Conservation (phyloP, 35 echinoderm and acorn worm genomes). For the Holothuria glaberrima region DNA sequence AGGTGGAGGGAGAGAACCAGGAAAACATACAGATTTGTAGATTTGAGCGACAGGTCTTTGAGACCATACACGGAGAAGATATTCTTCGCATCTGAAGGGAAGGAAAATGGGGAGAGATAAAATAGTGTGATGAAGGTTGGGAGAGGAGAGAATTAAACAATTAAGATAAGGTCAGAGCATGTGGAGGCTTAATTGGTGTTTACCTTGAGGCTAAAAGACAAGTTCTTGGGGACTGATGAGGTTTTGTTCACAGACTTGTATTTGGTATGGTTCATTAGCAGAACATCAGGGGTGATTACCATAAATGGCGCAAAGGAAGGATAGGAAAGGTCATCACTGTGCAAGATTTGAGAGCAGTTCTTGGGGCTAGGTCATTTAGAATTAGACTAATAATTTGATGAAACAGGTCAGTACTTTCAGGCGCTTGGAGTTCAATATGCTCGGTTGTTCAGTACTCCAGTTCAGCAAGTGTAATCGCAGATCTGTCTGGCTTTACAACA, state of each 20-base stretch:
- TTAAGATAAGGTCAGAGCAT: constrained; percentile 44
- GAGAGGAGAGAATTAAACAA: constrained; percentile 31
- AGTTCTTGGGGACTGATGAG: background rate
- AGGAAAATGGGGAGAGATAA: too few relatives aligned
- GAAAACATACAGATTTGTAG: background rate
- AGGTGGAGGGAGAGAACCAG: too few relatives aligned
- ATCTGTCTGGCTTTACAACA: too few relatives aligned
- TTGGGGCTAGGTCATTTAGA: too few relatives aligned
- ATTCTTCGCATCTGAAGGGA: too few relatives aligned
- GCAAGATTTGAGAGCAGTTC: background rate
- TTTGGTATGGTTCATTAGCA: constrained; percentile 5
- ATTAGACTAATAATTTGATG: too few relatives aligned
- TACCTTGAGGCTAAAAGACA: background rate
- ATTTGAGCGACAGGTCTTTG: constrained; percentile 2
- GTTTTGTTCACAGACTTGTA: background rate
- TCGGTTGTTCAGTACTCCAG: too few relatives aligned
- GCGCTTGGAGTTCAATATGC: too few relatives aligned
- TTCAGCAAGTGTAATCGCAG: too few relatives aligned
- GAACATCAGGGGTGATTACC: constrained; percentile 6
- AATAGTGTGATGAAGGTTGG: too few relatives aligned
- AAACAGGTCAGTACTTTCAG: too few relatives aligned
- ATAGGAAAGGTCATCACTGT: background rate
- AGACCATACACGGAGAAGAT: too few relatives aligned
- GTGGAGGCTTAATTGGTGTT: constrained; percentile 8
- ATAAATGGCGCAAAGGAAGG: background rate